Conservation (phyloP, 2,113 vertebrate genomes). For the Ictalurus furcatus region DNA sequence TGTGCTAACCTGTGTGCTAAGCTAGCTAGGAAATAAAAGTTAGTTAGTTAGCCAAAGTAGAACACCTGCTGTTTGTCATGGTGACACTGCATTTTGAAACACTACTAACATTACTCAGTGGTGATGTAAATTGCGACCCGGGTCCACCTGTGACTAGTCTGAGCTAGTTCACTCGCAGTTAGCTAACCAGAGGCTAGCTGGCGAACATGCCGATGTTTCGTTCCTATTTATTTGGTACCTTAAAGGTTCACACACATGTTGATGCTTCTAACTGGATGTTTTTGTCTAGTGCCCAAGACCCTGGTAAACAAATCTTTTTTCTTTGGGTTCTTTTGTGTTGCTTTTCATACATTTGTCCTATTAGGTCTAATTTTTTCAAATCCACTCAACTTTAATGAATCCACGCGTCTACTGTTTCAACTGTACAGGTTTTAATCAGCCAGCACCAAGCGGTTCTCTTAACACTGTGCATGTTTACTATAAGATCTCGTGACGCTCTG, state of each 20-base stretch:
- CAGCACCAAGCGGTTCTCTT: not conserved
- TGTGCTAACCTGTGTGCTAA: no score
- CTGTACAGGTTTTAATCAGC: not conserved
- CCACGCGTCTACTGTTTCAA: not conserved
- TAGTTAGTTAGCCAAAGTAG: not conserved
- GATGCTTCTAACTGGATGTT: not conserved
- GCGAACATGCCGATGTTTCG: not conserved
- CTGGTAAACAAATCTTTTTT: not conserved
- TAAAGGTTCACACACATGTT: not conserved
- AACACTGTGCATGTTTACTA: not conserved
- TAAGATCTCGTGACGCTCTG: not conserved
- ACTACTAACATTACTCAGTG: not conserved
- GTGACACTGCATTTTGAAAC: not conserved
- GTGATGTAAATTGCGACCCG: not conserved
- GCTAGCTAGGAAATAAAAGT: not conserved
- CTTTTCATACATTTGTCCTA: not conserved
- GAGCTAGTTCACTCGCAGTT: not conserved
- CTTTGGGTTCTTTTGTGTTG: not conserved
- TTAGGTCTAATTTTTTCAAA: not conserved
- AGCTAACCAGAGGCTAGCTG: not conserved
- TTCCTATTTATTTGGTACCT: not conserved
- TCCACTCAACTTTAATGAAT: not conserved
- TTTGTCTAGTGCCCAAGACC: no score
- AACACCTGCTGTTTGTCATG: not conserved
- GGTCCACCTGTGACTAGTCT: not conserved